Base-by-base conservation (phyloP, 2,888 invertebrate genomes). In the Elgonia sp. region DNA sequence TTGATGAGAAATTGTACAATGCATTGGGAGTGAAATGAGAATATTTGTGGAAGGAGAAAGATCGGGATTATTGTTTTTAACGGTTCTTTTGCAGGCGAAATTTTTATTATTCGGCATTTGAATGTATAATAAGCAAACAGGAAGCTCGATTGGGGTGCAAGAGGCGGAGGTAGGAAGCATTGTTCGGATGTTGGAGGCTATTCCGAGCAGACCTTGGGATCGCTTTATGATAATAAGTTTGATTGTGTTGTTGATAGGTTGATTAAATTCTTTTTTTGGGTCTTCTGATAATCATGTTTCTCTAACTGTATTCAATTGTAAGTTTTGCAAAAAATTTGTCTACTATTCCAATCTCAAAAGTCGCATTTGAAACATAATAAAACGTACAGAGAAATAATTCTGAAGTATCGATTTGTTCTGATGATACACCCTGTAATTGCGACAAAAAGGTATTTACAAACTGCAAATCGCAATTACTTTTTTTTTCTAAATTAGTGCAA, bases 31-130 rank as follows among this genome's bases (percentile, higher is more conserved):
- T 29, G 63, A 16, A 72, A 57, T 60, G 37, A 37, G 53, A 57
- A 57, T 75, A 82, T 75, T 75, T 73, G 62, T 42, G 7, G 39
- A 18, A 40, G 10, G 76, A 46, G 29, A 20, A 21, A 63, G 55
- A 77, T 14, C n/a, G 53, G 16, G n/a, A 20, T 46, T 67, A 63
- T 63, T 29, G 53, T 29, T 72, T 72, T 84, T 72, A 84, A 84
- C 73, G 79, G 84, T 60, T 29, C 84, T 84, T 77, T 77, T 63
- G 76, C 55, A 37, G 57, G 42, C 60, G 50, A 75, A 39, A 77
- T 77, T 84, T 84, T 77, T 76, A 62, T 53, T 21, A 46, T 76
- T 62, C 83, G 40, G n/a, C 53, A 70, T 69, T 75, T 76, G 76
- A 84, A 76, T 84, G 76, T 21, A 76, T 46, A 84, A 84, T 76